A percentile compares a stretch with the other conserved stretches of the same genome.
Conservation (phyloP, 2,797 vertebrate species). For the Falco columbarius region DNA sequence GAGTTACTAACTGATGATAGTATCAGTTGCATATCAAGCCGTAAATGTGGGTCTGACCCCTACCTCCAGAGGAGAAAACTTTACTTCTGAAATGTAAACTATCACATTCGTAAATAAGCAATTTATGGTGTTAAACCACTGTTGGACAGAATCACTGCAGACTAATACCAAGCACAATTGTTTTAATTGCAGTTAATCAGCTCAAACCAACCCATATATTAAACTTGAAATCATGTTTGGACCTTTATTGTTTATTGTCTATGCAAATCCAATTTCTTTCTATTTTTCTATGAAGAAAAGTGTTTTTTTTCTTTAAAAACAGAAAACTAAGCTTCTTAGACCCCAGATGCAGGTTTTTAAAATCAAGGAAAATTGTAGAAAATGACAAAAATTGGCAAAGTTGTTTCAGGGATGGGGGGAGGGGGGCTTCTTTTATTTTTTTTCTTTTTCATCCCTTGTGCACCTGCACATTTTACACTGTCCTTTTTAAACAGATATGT, state of each 20-base stretch:
- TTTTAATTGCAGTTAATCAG: not conserved
- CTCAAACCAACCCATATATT: not conserved
- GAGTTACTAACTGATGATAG: not conserved
- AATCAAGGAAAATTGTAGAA: not conserved
- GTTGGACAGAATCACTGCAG: not conserved
- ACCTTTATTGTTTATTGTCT: not conserved
- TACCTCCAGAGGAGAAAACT: not conserved
- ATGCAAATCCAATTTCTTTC: not conserved
- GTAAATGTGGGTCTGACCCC: not conserved
- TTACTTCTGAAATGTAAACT: not conserved
- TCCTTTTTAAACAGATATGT: not conserved
- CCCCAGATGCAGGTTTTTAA: not conserved
- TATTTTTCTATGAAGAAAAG: not conserved
- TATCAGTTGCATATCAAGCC: not conserved
- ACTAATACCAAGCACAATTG: not conserved
- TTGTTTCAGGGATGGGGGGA: accelerated
- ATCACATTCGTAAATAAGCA: not conserved
- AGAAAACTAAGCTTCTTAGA: not conserved
- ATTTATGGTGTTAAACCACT: not conserved
- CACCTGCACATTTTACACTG: not conserved
- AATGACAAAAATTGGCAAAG: not conserved
- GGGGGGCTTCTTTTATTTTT: accelerated
- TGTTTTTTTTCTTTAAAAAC: too few relatives aligned
- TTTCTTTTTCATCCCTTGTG: not conserved
- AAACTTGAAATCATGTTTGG: not conserved